These are phyloP conservation scores for Spisula subtruncata DNA, from an alignment of 2,888 invertebrate genomes.

Conservation along the genomic window DNA sequence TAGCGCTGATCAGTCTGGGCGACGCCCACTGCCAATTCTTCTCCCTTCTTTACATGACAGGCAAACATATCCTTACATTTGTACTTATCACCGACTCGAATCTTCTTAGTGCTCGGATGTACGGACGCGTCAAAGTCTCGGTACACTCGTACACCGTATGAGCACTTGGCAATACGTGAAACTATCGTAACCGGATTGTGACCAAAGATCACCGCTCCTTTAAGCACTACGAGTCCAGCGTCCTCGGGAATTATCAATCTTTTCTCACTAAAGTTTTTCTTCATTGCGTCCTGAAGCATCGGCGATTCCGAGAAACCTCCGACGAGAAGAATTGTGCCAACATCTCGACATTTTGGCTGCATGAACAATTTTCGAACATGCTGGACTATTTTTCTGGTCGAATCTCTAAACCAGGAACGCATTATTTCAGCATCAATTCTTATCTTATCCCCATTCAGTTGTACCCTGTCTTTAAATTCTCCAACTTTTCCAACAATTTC, in stretches of 20 bases:
- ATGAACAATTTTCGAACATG: conserved; percentile 66
- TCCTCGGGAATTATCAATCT: conserved; percentile 74
- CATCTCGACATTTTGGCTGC: conserved; percentile 61
- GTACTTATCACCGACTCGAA: conserved; percentile 52
- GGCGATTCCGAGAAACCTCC: conserved; percentile 76
- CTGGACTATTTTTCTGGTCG: conserved; percentile 60
- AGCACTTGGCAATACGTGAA: conserved; percentile 70
- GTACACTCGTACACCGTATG: conserved; percentile 70
- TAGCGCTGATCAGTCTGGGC: conserved; percentile 66
- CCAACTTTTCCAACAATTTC: conserved; percentile 48
- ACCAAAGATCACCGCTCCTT: conserved; percentile 76
- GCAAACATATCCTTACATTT: conserved; percentile 74
- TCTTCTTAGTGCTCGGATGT: conserved; percentile 65
- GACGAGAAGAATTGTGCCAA: conserved; percentile 69
- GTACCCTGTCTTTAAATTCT: conserved; percentile 58
- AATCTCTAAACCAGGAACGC: conserved; percentile 62
- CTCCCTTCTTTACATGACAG: conserved; percentile 70
- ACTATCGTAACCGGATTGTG: conserved; percentile 69
- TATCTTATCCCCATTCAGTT: conserved; percentile 65
- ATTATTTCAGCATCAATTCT: conserved; percentile 66
- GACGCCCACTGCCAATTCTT: conserved; percentile 65
- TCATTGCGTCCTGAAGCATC: conserved; percentile 69
- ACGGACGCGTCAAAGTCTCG: conserved; percentile 63
- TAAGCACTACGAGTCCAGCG: conserved; percentile 75
- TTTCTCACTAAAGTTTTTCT: conserved; percentile 57